phyloP scores from a whole-genome alignment of 30 jellyfish, hydroid and myxozoan species.

The Catostylus mosaicus region DNA sequence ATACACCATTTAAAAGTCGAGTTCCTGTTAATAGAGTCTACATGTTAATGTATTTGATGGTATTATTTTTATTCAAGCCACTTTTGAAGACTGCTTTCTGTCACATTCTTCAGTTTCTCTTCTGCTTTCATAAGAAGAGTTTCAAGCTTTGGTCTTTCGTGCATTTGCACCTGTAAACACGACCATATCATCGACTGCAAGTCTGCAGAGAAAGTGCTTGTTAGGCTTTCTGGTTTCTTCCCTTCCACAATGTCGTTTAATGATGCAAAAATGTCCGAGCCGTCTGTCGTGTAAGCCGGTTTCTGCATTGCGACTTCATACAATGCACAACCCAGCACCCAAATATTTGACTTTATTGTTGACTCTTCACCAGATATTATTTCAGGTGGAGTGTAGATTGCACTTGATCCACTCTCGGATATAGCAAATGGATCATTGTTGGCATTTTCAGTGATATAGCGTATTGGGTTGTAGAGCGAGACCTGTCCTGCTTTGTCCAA shows the following conservation, averaged over 20 bases:
- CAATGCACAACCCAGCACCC: slow-evolving; percentile 62
- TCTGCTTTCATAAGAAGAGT: slow-evolving; percentile 39
- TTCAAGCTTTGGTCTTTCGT: slow-evolving; percentile 39
- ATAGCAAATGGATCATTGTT: slow-evolving; percentile 61
- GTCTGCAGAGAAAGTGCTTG: slow-evolving; percentile 23
- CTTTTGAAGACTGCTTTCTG: slow-evolving; percentile 2
- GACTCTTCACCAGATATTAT: slow-evolving; percentile 67
- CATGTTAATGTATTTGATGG: no score
- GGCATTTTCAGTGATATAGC: slow-evolving; percentile 15
- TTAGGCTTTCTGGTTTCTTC: slow-evolving; percentile 56
- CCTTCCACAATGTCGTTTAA: slow-evolving; percentile 71
- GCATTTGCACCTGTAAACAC: slow-evolving; percentile 42
- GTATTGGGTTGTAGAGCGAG: slow-evolving; percentile 38
- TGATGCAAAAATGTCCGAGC: slow-evolving; percentile 38
- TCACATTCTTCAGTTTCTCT: slow-evolving; percentile 3
- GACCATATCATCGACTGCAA: slow-evolving; percentile 33
- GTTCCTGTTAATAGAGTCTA: no score
- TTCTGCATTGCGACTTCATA: slow-evolving; percentile 65
- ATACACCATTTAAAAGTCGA: no score
- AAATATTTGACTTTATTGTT: slow-evolving; percentile 23
- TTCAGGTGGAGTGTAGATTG: slow-evolving; percentile 79
- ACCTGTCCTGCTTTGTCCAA: slow-evolving; percentile 51
- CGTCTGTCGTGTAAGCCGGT: slow-evolving; percentile 62
- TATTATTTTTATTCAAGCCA: slow-evolving; percentile 16
- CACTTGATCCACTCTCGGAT: slow-evolving; percentile 52